Percentiles rank a stretch among this genome's conserved stretches.
Evolutionary conservation across 2,797 vertebrate genomes (phyloP).

Genomic region (Epinephelus coioides): DNA sequence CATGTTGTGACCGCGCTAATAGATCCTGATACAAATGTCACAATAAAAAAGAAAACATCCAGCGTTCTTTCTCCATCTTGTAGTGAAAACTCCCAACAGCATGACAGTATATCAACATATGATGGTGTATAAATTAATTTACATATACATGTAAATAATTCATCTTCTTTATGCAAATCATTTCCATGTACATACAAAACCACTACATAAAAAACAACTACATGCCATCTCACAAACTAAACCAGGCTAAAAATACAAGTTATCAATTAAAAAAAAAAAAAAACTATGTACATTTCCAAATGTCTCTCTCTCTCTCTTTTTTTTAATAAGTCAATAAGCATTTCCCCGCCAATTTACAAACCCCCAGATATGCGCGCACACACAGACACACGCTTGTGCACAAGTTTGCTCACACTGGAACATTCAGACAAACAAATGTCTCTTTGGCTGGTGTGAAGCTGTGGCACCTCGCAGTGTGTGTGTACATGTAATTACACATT

Average conservation of each 20-base stretch:
- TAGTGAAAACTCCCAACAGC: conserved; percentile 66
- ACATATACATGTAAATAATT: conserved; percentile 80
- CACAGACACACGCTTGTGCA: conserved; percentile 70
- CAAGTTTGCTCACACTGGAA: conserved; percentile 77
- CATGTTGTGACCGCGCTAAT: conserved; percentile 19
- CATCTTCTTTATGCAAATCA: conserved; percentile 74
- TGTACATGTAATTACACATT: conserved; percentile 67
- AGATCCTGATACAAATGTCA: conserved; percentile 41
- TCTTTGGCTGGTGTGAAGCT: conserved; percentile 94
- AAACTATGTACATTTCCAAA: conserved; percentile 85
- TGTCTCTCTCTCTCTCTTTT: background rate
- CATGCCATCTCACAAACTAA: conserved; percentile 84
- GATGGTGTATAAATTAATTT: conserved; percentile 80
- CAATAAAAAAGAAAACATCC: conserved; percentile 53
- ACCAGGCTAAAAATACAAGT: conserved; percentile 80
- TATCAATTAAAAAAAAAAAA: conserved; percentile 66
- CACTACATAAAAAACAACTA: conserved; percentile 82
- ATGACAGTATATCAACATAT: conserved; percentile 73
- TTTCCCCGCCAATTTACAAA: conserved; percentile 69
- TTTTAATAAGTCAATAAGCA: conserved; percentile 50
- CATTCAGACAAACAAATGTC: conserved; percentile 84
- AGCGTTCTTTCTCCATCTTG: conserved; percentile 56
- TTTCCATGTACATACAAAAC: conserved; percentile 82
- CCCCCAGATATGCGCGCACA: conserved; percentile 65
- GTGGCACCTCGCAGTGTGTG: conserved; percentile 79